These are phyloP conservation scores for Tipula helvola DNA, from an alignment of 2,888 invertebrate species.

Conservation along the genomic window DNA sequence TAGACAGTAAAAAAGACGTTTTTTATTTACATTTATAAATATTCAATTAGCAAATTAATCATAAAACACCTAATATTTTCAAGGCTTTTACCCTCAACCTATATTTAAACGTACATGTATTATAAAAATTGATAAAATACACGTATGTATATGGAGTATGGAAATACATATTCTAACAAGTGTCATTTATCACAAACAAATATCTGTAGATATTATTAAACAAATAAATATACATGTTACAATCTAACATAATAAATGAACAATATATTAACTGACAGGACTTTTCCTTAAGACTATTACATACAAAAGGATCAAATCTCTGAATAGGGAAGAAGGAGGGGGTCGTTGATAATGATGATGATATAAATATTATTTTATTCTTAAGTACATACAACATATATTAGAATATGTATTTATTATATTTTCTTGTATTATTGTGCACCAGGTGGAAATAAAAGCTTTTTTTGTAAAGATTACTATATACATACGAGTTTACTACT, in stretches of 20 bases:
- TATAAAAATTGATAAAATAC: background rate
- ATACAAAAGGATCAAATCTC: background rate
- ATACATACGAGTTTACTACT: background rate
- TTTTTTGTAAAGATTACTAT: background rate
- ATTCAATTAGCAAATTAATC: background rate
- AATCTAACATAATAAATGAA: background rate
- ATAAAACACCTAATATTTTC: background rate
- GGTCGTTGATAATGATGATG: background rate
- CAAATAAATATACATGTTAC: background rate
- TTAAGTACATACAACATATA: background rate
- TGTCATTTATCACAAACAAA: background rate
- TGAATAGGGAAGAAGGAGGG: background rate
- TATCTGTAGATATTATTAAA: background rate
- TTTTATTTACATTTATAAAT: background rate
- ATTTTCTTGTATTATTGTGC: background rate
- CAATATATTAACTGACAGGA: background rate
- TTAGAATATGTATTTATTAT: background rate
- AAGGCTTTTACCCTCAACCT: background rate
- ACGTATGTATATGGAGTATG: background rate
- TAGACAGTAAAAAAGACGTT: background rate
- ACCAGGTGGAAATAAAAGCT: background rate
- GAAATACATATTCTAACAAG: background rate
- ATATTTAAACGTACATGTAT: background rate
- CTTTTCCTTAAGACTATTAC: background rate
- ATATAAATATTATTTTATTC: background rate